Percentiles rank a stretch among this genome's conserved stretches.
phyloP scores from a whole-genome alignment of 2,888 invertebrate genomes.

The Nomada goodeniana region DNA sequence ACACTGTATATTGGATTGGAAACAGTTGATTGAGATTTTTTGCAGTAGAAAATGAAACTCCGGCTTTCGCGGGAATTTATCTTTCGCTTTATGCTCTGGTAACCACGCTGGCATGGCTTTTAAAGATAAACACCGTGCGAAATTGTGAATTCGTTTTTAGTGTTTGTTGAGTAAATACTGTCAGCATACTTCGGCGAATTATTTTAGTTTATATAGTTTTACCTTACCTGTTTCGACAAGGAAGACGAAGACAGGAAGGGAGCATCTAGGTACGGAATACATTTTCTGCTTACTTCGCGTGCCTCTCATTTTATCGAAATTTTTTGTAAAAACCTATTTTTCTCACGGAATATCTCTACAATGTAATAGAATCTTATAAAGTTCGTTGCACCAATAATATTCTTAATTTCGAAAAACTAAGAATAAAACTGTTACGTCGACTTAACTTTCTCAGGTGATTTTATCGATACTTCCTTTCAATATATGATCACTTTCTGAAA shows the following conservation, averaged over 20 bases:
- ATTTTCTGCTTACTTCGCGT: too few relatives aligned
- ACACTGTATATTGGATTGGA: not conserved
- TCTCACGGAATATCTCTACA: too few relatives aligned
- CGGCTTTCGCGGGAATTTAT: constrained; percentile 1
- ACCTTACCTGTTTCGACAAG: not conserved
- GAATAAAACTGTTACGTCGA: too few relatives aligned
- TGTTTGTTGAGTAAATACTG: constrained; percentile 18
- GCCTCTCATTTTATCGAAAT: too few relatives aligned
- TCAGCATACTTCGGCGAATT: not conserved
- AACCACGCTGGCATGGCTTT: not conserved
- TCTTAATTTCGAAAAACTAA: too few relatives aligned
- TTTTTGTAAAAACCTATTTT: too few relatives aligned
- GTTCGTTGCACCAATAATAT: too few relatives aligned
- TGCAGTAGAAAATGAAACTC: constrained; percentile 1
- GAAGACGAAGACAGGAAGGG: not conserved
- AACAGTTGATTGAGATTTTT: constrained; percentile 13
- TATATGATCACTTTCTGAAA: too few relatives aligned
- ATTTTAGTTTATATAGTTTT: constrained; percentile 3
- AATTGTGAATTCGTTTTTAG: constrained; percentile 13
- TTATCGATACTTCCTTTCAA: too few relatives aligned
- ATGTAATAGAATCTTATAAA: too few relatives aligned
- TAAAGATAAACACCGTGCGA: constrained; percentile 13
- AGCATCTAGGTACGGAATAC: too few relatives aligned
- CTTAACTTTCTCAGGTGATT: too few relatives aligned
- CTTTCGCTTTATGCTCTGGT: not conserved